Evolutionary conservation across 1,140 invertebrate species (phyloP).

Genomic region (Drosophila murphyi): DNA sequence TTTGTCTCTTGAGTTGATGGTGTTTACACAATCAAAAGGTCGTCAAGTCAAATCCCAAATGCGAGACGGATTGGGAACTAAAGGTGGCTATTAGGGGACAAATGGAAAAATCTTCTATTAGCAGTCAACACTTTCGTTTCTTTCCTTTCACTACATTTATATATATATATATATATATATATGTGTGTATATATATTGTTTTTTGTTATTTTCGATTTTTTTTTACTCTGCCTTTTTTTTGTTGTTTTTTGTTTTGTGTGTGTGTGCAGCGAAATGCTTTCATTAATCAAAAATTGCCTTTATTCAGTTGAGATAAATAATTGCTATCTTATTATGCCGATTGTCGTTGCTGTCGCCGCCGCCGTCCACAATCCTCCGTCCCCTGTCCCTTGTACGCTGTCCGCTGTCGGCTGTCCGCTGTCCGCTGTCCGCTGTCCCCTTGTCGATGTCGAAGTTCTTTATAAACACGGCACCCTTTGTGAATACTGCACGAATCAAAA

Average conservation of each 20-base stretch:
- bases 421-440: not conserved
- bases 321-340: conserved; percentile 81
- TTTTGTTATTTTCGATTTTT: conserved; percentile 11
- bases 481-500: conserved; percentile 51
- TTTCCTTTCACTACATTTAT: conserved; percentile 65
- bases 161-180: not conserved
- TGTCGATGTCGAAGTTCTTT: conserved; percentile 59
- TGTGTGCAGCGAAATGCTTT: conserved; percentile 64
- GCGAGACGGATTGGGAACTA: conserved; percentile 11
- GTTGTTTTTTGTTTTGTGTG: conserved; percentile 8
- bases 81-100: conserved; percentile 42
- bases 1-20: conserved; percentile 4
- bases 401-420: conserved; percentile 15
- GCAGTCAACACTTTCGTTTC: conserved; percentile 76
- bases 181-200: conserved; percentile 4
- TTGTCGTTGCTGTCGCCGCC: conserved; percentile 77
- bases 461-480: conserved; percentile 71
- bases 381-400: conserved; percentile 1
- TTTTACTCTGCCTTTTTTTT: not conserved
- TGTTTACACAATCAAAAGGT: conserved; percentile 44
- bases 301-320: conserved; percentile 71
- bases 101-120: conserved; percentile 62
- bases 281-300: conserved; percentile 76
- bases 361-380: conserved; percentile 25
- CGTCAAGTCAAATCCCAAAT: conserved; percentile 22